Conservation (phyloP, 2,797 vertebrate species). For the Pyrocephalus nanus region DNA sequence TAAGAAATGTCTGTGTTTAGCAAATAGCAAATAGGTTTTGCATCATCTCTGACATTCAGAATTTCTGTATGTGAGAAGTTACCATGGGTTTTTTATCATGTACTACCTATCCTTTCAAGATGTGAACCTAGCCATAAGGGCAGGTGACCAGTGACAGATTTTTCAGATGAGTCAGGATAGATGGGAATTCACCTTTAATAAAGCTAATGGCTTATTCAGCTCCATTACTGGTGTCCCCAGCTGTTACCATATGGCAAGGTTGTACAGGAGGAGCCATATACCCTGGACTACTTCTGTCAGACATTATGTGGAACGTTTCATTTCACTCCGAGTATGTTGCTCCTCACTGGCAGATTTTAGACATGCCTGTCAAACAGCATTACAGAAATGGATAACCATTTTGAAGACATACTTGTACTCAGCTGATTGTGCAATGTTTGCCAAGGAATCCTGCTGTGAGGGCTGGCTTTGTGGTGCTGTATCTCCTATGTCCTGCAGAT, state of each 20-base stretch:
- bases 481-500: not conserved
- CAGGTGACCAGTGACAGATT: not conserved
- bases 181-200: not conserved
- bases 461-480: not conserved
- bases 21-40: not conserved
- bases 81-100: not conserved
- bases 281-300: not conserved
- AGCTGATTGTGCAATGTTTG: not conserved
- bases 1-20: not conserved
- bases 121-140: not conserved
- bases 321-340: not conserved
- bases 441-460: not conserved
- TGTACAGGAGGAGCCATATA: not conserved
- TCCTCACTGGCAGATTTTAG: constrained; percentile 13
- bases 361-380: constrained; percentile 14
- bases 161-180: not conserved
- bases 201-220: not conserved
- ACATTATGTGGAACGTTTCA: not conserved
- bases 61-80: not conserved
- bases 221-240: not conserved
- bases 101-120: not conserved
- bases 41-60: not conserved
- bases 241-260: not conserved
- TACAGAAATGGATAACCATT: not conserved
- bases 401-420: not conserved